phyloP scores from a whole-genome alignment of 2,113 vertebrate species.

The Danionella cerebrum region DNA sequence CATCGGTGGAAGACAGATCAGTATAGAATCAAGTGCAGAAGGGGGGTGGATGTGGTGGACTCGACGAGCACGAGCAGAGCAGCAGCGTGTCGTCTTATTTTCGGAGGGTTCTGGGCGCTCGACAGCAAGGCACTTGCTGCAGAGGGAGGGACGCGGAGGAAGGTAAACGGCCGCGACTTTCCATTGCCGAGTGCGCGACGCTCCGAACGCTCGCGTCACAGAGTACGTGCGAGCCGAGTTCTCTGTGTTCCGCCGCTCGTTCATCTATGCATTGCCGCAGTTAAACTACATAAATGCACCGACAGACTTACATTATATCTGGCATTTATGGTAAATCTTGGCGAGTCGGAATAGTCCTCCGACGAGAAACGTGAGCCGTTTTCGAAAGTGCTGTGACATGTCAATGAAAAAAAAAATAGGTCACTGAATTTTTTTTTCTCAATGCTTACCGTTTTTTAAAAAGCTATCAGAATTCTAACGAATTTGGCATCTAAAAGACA shows the following conservation, averaged over 20 bases:
- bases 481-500: no score
- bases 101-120: neutral
- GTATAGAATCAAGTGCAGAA: neutral
- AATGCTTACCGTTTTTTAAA: no score
- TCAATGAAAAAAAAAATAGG: no score
- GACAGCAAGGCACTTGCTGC: conserved; percentile 7
- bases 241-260: neutral
- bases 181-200: neutral
- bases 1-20: neutral
- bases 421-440: no score
- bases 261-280: neutral
- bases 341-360: no score
- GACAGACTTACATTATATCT: no score
- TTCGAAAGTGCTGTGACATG: no score
- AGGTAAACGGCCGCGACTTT: neutral
- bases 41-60: neutral
- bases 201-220: neutral
- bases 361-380: no score
- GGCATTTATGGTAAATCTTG: no score
- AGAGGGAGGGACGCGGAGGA: neutral
- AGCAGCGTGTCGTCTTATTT: neutral
- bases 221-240: neutral
- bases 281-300: neutral
- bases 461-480: no score
- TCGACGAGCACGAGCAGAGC: neutral